Conservation (phyloP, 2,113 vertebrate genomes). For the Bos taurus region ARS-UCD2.0 NC_037337.1:78173501-78174000, state of each 20-base stretch:
- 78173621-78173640: not conserved
- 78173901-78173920: not conserved
- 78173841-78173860: not conserved
- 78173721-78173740: not conserved
- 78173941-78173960: not conserved
- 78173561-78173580: not conserved
- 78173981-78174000: not conserved
- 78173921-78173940: not conserved
- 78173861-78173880: not conserved
- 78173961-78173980: not conserved
- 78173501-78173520: not conserved
- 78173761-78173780: not conserved
- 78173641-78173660: not conserved
- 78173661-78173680: not conserved
- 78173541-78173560: not conserved
- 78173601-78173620: not conserved
- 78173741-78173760: not conserved
- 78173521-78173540: not conserved
- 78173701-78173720: not conserved
- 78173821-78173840: not conserved
- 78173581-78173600: not conserved
- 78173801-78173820: not conserved
- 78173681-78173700: not conserved
- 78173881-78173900: not conserved
- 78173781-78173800: not conserved